Base-by-base conservation (phyloP, 2,797 vertebrate species). In the Tarsius wallacei region DNA sequence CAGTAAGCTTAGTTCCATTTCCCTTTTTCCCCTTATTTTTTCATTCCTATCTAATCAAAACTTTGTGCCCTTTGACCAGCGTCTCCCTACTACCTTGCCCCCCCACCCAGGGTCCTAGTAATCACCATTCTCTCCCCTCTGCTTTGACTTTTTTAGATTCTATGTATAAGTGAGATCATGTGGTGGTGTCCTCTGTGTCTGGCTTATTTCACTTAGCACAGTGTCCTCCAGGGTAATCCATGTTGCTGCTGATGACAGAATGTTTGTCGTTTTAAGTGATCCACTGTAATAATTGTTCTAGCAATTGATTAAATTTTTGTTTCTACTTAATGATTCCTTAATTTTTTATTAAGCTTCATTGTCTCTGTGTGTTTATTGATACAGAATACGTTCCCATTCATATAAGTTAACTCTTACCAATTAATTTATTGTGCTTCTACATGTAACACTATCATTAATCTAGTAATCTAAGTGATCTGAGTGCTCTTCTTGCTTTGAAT, bases 381-480 rank as follows among this genome's bases (percentile, higher is more conserved):
- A 33, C 57, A 59, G 28, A 49, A 76, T 89, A 33, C 47, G 6
- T 87, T 68, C n/a, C 49, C 42, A 83, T 22, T 64, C 57, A 91
- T 51, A 19, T 15, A 71, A n/a, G 42, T 36, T 63, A 49, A 63
- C 47, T 78, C 51, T 66, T 74, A 89, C 53, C 63, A 81, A 36
- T 85, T 85, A 59, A 36, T 49, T 66, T 59, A 68, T 26, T 24
- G 57, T 53, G 42, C 57, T 66, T 93, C 31, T 91, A 28, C 26
- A 0, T 81, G n/a, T 5, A 78, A 7, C 19, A 78, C 10, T 63
- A 33, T 51, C 94, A 57, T 57, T 92, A 87, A 36, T 63, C 26
- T 87, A 66, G 51, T 84, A 61, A 61, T 80, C 57, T 63, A 87
- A 81, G 71, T 86, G n/a, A 74, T 78, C 59, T 74, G 51, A 87